Base-by-base conservation (phyloP, 2,113 vertebrate genomes). In the Illadopsis cleaveri region DNA sequence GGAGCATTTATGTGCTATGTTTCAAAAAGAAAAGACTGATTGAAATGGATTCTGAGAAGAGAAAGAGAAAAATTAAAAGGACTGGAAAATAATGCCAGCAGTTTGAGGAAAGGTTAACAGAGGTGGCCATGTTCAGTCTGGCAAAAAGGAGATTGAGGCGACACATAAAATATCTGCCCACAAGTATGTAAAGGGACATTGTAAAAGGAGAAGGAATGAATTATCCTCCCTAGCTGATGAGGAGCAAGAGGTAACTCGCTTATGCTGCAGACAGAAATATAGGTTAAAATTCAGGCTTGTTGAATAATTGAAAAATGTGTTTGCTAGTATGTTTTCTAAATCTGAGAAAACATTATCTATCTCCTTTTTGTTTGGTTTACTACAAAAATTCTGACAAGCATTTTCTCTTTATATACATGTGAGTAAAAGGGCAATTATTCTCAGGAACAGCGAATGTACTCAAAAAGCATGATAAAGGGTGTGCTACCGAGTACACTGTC, bases 351-450 rank as follows among this genome's bases (percentile, higher is more conserved):
- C 23, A 73, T 77, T 93, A 75, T 90, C 93, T 87, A 69, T 94
- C 61, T 87, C 22, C 4, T 47, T 88, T 89, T 84, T 72, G 45
- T 91, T 89, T 95, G 57, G 73, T 56, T 91, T 50, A 68, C 31
- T 69, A 82, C 11, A 85, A 58, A 82, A 86, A 85, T 76, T 76
- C 25, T 81, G 73, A 93, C 70, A 93, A 73, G 38, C 45, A 42
- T 82, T 91, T 96, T 87, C 54, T 85, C 47, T 94, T 83, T 91
- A 72, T 89, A 79, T 77, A 70, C 30, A 21, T 47, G 53, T 58
- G 95, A 90, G 94, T 80, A 88, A 91, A 93, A 96, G 58, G 11
- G 5, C 33, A 76, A 90, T 91, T 97, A 94, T 73, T 94, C 69
- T 84, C 33, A 57, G 80, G 24, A 91, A 50, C 20, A 72, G 7